Percentiles rank a stretch among this genome's conserved stretches.
These are phyloP conservation scores for Aphelinus certus DNA, from an alignment of 1,140 invertebrate genomes.

Conservation along the genomic window DNA sequence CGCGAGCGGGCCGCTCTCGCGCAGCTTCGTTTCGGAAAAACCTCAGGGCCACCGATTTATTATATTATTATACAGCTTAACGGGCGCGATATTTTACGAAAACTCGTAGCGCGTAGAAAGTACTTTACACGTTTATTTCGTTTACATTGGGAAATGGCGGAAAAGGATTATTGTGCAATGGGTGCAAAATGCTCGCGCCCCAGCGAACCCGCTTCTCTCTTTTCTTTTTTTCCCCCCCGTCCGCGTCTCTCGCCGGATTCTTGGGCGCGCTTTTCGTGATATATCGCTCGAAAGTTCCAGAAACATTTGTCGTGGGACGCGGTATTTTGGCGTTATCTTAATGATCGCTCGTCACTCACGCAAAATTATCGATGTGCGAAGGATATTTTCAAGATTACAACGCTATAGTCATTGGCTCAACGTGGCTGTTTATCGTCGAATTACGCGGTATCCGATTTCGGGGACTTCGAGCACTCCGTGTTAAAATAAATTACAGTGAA, in stretches of 20 bases:
- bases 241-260: not conserved
- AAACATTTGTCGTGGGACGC: not conserved
- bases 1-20: conserved; percentile 1
- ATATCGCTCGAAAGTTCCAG: not conserved
- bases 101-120: not conserved
- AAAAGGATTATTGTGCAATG: conserved; percentile 18
- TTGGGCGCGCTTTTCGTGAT: not conserved
- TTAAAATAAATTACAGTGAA: no score
- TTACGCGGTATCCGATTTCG: not conserved
- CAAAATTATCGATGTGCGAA: conserved; percentile 1
- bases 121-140: conserved; percentile 1
- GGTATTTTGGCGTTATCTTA: conserved; percentile 14
- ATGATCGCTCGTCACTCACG: not conserved
- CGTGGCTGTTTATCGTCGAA: not conserved
- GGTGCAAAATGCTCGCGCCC: not conserved
- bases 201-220: not conserved
- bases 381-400: not conserved
- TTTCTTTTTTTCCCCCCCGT: no score
- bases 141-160: conserved; percentile 6
- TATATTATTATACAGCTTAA: not conserved
- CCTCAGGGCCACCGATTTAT: conserved; percentile 9
- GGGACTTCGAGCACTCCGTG: no score
- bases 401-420: not conserved
- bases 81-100: not conserved
- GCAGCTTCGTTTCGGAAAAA: conserved; percentile 3